Evolutionary conservation across 2,888 invertebrate species (phyloP), one percentile per base, ranked within the genome.

Genomic region (Electrophaes corylata): DNA sequence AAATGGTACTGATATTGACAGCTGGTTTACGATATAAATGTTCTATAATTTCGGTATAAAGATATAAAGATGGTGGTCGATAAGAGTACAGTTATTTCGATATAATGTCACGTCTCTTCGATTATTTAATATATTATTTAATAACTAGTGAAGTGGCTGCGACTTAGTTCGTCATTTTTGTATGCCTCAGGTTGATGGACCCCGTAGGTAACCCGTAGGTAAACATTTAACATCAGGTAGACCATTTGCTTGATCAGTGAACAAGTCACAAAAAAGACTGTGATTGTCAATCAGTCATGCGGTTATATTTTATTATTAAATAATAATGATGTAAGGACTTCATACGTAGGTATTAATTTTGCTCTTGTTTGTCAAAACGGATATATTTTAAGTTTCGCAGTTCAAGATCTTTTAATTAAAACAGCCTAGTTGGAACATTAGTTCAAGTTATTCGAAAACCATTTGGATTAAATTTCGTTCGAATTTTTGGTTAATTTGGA

Each of bases 1-100:
- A 54, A 64, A 66, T 65, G 50, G 55, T 54, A 31, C 29, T 53
- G 49, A 53, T 57, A 53, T 63, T 62, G 62, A 59, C 65, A 61
- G 57, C 50, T 64, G 46, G 47, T 62, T 48, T 44, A 39, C 40
- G 37, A 50, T 40, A 56, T 63, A 60, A 66, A 63, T 23, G 49
- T 49, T 56, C 47, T 65, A 56, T 58, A 45, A 53, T 51, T 57
- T 59, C 45, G 6, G 52, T 60, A 64, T 62, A 58, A 53, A 62
- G 63, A 66, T 60, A 66, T 63, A 63, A 60, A 63, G 51, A 55
- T 58, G 49, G 26, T 10, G 45, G 44, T 39, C 43, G 50, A 56
- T 57, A 64, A 58, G 18, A 18, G n/a, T 40, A 52, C 50, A 31
- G 59, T 60, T 60, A 59, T 49, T 55, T 47, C 16, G 20, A 43